Conservation (phyloP, 1,140 invertebrate genomes). For the Sinonovacula constricta region DNA sequence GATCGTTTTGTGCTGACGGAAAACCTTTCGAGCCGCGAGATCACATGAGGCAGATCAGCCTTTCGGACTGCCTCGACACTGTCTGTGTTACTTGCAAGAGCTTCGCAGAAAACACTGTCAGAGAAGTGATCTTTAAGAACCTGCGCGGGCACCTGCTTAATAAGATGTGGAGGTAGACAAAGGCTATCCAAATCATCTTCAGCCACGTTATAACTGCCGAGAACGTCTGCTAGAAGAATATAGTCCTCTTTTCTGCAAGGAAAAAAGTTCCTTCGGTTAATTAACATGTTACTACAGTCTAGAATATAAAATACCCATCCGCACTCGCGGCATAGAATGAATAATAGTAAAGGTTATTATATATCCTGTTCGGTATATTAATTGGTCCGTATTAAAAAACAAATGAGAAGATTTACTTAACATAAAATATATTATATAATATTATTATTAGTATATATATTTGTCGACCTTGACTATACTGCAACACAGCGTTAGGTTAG, state of each 20-base stretch:
- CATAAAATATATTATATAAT: not conserved
- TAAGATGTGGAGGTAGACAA: not conserved
- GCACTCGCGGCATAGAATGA: not conserved
- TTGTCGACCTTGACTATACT: not conserved
- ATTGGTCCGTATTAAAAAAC: not conserved
- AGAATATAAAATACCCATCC: not conserved
- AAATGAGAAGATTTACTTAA: not conserved
- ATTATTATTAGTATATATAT: not conserved
- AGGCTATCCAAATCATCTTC: not conserved
- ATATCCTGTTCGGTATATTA: not conserved
- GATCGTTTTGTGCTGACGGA: not conserved
- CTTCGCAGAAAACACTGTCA: not conserved
- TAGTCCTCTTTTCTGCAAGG: not conserved
- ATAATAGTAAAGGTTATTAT: not conserved
- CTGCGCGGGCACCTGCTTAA: not conserved
- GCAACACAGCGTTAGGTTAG: not conserved
- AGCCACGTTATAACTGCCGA: not conserved
- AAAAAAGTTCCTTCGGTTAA: not conserved
- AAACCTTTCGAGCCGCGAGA: not conserved
- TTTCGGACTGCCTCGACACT: not conserved
- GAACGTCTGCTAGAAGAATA: not conserved
- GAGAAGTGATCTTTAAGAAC: not conserved
- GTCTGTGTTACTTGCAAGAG: not conserved
- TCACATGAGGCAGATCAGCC: not conserved
- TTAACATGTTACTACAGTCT: not conserved